phyloP scores from a whole-genome alignment of 2,888 invertebrate species.

The Disparrhopalites patrizii region DNA sequence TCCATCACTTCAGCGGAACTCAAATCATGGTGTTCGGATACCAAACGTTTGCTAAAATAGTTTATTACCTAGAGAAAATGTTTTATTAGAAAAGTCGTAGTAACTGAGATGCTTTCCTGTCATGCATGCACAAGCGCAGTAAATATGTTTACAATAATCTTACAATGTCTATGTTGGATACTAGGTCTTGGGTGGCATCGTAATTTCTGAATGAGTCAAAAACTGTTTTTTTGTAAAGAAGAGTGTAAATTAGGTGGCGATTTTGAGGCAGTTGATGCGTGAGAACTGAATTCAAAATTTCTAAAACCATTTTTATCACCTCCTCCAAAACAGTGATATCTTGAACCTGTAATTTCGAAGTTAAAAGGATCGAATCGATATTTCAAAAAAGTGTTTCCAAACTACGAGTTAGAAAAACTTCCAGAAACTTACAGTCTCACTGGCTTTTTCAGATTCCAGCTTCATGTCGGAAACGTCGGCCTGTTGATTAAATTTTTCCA shows the following conservation, averaged over 20 bases:
- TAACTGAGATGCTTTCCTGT: background rate
- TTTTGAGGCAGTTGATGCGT: slow-evolving; percentile 81
- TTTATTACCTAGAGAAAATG: slow-evolving; percentile 59
- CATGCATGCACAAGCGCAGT: background rate
- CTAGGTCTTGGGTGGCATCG: slow-evolving; percentile 84
- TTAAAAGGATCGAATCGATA: background rate
- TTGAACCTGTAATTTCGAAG: slow-evolving; percentile 66
- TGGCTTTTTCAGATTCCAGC: slow-evolving; percentile 37
- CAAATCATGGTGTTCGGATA: slow-evolving; percentile 61
- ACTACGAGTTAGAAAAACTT: background rate
- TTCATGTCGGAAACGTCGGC: background rate
- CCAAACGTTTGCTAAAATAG: slow-evolving; percentile 65
- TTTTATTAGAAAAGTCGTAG: background rate
- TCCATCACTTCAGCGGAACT: slow-evolving; percentile 83
- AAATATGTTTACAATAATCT: slow-evolving; percentile 49
- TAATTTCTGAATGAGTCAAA: slow-evolving; percentile 83
- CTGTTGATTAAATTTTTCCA: slow-evolving; percentile 28
- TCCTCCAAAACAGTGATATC: slow-evolving; percentile 91
- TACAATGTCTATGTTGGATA: slow-evolving; percentile 92
- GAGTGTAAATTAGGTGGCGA: slow-evolving; percentile 88
- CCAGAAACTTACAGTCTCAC: slow-evolving; percentile 39
- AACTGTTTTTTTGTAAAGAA: slow-evolving; percentile 86
- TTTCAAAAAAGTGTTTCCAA: too few relatives aligned
- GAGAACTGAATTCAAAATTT: slow-evolving; percentile 94
- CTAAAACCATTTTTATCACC: slow-evolving; percentile 91